Evolutionary conservation across 2,888 invertebrate species (phyloP), one percentile per base, ranked within the genome.

Genomic region (Ectobius pallidus): DNA sequence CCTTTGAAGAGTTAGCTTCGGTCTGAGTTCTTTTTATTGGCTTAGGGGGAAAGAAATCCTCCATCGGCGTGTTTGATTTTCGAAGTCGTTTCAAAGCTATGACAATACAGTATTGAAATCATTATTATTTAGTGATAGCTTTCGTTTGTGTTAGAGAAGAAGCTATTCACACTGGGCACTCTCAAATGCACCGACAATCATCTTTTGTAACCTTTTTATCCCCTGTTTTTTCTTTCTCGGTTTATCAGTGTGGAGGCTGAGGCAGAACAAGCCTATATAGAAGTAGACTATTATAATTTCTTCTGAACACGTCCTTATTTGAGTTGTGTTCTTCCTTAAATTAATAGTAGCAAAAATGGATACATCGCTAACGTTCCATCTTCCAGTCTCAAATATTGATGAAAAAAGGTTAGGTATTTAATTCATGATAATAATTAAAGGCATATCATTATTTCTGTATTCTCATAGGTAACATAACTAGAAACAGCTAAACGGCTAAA

Each of bases 91-190:
- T 49, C 52, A 52, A 52, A 52, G 22, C 16, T 27, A 58, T 58
- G 58, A 58, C 58, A 58, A 58, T 58, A 58, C 27, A 30, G 58
- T 58, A n/a, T 58, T 27, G 58, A 58, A 58, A 58, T 30, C 58
- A 58, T 58, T 58, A 52, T 52, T 52, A 58, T 58, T 58, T 58
- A 30, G 58, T 58, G 58, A 58, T 25, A 25, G 58, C 58, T 58
- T 58, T 58, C 30, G 58, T n/a, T 18, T 58, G 58, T 25, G 30
- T 30, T 30, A 46, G n/a, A 58, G 30, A 58, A 55, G 18, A 58
- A 4, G 25, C 58, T n/a, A 46, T 46, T n/a, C 46, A n/a, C 7
- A 46, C 46, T 46, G 7, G 27, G 30, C 30, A 58, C 27, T 58
- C 30, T 58, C 58, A 32, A 58, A 30, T 1, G 32, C 27, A n/a